phyloP scores from a whole-genome alignment of 2,888 invertebrate species.

The Lycia hirtaria region DNA sequence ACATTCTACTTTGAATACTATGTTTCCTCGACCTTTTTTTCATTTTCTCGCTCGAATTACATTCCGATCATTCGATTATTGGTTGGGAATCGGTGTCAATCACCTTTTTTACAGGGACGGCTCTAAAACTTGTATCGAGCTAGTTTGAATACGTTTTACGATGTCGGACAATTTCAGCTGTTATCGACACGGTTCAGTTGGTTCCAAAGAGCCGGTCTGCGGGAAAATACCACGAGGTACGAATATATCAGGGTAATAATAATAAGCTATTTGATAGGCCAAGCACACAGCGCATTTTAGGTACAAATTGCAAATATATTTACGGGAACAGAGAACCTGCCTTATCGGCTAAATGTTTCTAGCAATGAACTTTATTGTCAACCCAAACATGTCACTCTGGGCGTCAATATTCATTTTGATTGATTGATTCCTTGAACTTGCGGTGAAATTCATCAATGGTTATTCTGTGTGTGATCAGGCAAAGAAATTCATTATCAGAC shows the following conservation, averaged over 20 bases:
- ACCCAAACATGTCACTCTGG: too few species aligned
- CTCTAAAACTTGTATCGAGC: conserved; percentile 5
- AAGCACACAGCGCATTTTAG: too few species aligned
- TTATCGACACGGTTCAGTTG: conserved; percentile 8
- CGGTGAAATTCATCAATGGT: too few species aligned
- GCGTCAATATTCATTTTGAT: too few species aligned
- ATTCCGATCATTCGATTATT: not conserved
- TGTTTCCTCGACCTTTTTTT: not conserved
- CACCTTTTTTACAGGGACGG: not conserved
- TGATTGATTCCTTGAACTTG: too few species aligned
- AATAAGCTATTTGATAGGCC: too few species aligned
- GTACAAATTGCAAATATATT: too few species aligned
- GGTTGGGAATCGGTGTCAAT: conserved; percentile 6
- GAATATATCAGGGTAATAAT: not conserved
- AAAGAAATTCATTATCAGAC: too few species aligned
- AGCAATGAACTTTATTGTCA: too few species aligned
- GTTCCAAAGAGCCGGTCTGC: conserved; percentile 1
- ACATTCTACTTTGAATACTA: not conserved
- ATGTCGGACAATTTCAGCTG: conserved; percentile 1
- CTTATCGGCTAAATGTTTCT: too few species aligned
- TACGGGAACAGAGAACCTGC: too few species aligned
- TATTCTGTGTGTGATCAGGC: too few species aligned
- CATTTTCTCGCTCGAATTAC: not conserved
- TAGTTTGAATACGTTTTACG: conserved; percentile 10
- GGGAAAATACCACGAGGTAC: not conserved